These are phyloP conservation scores for Coptodon rendalli DNA, from an alignment of 2,113 vertebrate genomes.

Conservation along the genomic window DNA sequence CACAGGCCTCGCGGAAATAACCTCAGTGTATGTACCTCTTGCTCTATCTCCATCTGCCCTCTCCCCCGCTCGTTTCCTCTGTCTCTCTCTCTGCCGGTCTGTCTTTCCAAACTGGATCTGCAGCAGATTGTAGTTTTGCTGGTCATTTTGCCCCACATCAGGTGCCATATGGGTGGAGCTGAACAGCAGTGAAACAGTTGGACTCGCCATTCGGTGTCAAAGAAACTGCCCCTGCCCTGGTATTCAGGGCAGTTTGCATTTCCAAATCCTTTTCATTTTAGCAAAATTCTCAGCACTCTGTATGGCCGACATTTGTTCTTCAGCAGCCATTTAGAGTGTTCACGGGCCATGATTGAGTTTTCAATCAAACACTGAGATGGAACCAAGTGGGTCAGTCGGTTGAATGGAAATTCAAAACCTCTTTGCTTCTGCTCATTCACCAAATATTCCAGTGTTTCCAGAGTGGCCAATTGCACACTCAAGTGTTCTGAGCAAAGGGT, in stretches of 20 bases:
- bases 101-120: constrained; percentile 2
- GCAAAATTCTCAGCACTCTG: background rate
- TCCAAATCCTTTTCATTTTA: background rate
- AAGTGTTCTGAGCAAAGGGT: background rate
- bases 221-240: background rate
- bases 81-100: background rate
- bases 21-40: constrained; percentile 68
- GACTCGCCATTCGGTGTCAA: background rate
- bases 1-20: constrained; percentile 68
- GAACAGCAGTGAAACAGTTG: background rate
- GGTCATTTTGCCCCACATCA: background rate
- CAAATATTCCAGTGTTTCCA: background rate
- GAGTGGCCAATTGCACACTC: background rate
- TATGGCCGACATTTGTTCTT: background rate
- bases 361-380: background rate
- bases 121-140: background rate
- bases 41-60: background rate
- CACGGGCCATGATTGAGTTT: background rate
- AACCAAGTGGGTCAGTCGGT: background rate
- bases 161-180: background rate
- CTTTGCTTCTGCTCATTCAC: background rate
- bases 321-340: background rate
- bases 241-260: background rate
- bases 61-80: background rate
- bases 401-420: background rate